Base-by-base conservation (phyloP, 2,888 invertebrate genomes). In the Cotesia congregata region DNA sequence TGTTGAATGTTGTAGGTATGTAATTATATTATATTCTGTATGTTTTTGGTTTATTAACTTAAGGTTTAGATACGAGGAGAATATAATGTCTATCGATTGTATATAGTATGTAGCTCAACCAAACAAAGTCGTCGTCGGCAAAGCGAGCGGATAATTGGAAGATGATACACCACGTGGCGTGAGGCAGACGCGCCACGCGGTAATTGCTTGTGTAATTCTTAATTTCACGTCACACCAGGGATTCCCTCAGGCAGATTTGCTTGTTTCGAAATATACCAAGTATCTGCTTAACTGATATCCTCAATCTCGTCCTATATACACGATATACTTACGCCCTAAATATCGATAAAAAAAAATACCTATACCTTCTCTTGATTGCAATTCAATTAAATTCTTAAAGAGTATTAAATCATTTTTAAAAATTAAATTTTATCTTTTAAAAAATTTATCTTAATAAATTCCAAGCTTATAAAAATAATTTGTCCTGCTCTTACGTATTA, bases 181-280 rank as follows among this genome's bases (percentile, higher is more conserved):
- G 83, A 82, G 83, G 84, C 83, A 84, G 85, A 84, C 83, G 84
- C 83, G 83, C 84, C 78, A 82, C 79, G 79, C 80, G 84, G 85
- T 87, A 87, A 87, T 87, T 87, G 86, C 87, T 85, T 84, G 87
- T 86, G 87, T 87, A 86, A 87, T 87, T 87, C 86, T 86, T 87
- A 87, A 87, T 87, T 87, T 87, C 85, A 87, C 85, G 87, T 87
- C 85, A 86, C 86, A 85, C 85, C 84, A 85, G 83, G 77, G 83
- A 86, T 86, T 84, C 83, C 84, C 80, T 79, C 74, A 74, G 80
- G 82, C 82, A 62, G 74, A 78, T 78, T 75, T 69, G 74, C 72
- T 74, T 77, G 77, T 75, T 78, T 41, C 59, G 72, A 67, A 74
- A 65, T 72, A 76, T 71, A 75, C 67, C 71, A 68, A 72, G 50